Base-by-base conservation (phyloP, 2,797 vertebrate species). In the Spatula clypeata region DNA sequence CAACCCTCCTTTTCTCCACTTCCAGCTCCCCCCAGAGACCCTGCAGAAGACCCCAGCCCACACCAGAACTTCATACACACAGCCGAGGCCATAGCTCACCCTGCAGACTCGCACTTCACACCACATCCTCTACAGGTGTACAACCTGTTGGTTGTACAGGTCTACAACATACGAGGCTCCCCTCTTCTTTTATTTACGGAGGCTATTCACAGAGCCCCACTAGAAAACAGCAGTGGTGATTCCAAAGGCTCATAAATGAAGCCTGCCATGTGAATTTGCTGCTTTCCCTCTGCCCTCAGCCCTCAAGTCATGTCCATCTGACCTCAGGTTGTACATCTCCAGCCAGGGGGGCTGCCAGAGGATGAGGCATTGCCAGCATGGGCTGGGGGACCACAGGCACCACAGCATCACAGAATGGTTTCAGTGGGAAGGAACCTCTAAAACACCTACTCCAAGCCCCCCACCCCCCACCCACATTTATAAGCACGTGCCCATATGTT, bases 401-500 rank as follows among this genome's bases (percentile, higher is more conserved):
- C 27, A 51, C 8, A 26, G 49, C 49, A 51, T 15, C 49, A 29
- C 17, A 62, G 36, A 62, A 40, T 24, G 27, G 60, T 27, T 6
- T 62, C 26, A 13, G 61, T 19, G 13, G 18, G 38, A 40, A 62
- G 27, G 18, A 20, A 31, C 27, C 61, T 21, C 12, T 21, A 64
- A 64, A 40, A 64, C 61, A 55, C 11, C 29, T 55, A 31, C 29
- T 31, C 18, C 54, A 19, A 55, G 29, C 38, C 38, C 29, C 38
- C 18, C 27, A 27, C 61, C 29, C 38, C 31, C 38, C 19, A 27
- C 9, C 29, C 65, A 34, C 62, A 71, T 51, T 13, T 16, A 13
- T 34, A 29, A 1, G 1, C 17, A 45, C 20, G 11, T 47, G 60
- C n/a, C 47, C 6, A 6, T 13, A 40, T 1, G 3, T 0, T 15